Percentiles rank a stretch among this genome's conserved stretches.
Evolutionary conservation across 2,888 invertebrate species (phyloP).

Genomic region (Eilema sororculum): DNA sequence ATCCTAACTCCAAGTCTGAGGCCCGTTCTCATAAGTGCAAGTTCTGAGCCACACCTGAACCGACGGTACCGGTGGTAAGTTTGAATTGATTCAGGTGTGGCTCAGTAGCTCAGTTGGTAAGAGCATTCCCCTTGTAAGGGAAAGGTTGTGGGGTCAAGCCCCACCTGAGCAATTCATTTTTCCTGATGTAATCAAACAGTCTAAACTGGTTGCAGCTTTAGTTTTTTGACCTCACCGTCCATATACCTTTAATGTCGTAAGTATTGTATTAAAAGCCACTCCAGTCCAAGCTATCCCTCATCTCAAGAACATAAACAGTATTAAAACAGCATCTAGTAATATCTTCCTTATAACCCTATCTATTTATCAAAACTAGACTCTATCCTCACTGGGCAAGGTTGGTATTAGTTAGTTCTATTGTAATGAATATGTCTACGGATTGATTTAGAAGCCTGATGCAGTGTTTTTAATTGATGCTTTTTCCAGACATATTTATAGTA

Average conservation of each 20-base stretch:
- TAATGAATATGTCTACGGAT: slow-evolving; percentile 67
- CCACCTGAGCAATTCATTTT: too few relatives aligned
- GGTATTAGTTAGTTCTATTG: slow-evolving; percentile 29
- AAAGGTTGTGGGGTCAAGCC: too few relatives aligned
- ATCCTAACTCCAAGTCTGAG: too few relatives aligned
- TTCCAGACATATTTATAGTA: slow-evolving; percentile 69
- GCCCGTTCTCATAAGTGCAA: too few relatives aligned
- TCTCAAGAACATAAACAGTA: slow-evolving; percentile 41
- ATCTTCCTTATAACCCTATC: slow-evolving; percentile 45
- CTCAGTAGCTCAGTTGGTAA: too few relatives aligned
- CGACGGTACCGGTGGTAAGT: too few relatives aligned
- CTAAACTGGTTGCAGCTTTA: too few relatives aligned
- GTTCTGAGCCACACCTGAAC: too few relatives aligned
- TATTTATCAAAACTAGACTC: slow-evolving; percentile 7
- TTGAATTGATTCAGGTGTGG: too few relatives aligned
- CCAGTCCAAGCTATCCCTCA: slow-evolving; percentile 38
- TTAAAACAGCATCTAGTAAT: slow-evolving; percentile 35
- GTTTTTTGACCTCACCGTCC: not conserved
- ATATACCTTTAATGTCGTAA: not conserved
- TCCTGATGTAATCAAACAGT: too few relatives aligned
- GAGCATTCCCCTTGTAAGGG: too few relatives aligned
- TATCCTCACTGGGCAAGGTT: not conserved
- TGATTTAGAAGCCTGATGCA: slow-evolving; percentile 53
- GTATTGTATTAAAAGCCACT: slow-evolving; percentile 11
- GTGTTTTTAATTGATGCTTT: slow-evolving; percentile 79